These are phyloP conservation scores for Oenanthe melanoleuca DNA, from an alignment of 2,113 vertebrate genomes.

Conservation along the genomic window DNA sequence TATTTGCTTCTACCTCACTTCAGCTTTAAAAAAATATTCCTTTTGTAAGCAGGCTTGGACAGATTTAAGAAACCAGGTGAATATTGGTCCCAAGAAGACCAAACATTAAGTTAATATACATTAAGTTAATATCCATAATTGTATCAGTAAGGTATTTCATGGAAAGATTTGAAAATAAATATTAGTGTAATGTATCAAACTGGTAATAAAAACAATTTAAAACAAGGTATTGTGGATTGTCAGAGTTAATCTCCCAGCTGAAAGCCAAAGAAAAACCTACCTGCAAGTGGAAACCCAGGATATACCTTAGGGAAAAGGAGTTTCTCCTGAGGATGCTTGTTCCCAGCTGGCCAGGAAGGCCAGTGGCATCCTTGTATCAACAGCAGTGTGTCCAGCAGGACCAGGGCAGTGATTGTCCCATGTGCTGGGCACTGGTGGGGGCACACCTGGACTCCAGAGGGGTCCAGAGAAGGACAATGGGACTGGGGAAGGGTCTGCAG, in stretches of 20 bases:
- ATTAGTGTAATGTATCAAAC: background rate
- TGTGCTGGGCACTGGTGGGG: background rate
- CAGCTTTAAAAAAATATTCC: background rate
- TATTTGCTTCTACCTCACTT: background rate
- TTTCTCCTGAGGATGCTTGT: background rate
- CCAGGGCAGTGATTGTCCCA: rapidly evolving
- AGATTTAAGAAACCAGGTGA: background rate
- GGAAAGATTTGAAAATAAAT: background rate
- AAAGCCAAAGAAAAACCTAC: background rate
- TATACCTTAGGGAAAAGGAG: background rate
- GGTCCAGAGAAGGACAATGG: background rate
- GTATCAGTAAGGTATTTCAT: background rate
- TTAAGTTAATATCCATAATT: background rate
- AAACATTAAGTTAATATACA: background rate
- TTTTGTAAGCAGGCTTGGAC: background rate
- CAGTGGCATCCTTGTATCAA: background rate
- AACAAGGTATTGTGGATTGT: background rate
- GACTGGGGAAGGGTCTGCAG: background rate
- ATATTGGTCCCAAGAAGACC: background rate
- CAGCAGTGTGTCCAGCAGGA: background rate
- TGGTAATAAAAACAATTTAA: background rate
- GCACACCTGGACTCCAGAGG: background rate
- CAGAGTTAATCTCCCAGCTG: background rate
- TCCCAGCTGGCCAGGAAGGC: background rate
- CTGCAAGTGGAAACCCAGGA: background rate